Conservation (phyloP, 2,797 vertebrate species). For the Tarsius wallacei region DNA sequence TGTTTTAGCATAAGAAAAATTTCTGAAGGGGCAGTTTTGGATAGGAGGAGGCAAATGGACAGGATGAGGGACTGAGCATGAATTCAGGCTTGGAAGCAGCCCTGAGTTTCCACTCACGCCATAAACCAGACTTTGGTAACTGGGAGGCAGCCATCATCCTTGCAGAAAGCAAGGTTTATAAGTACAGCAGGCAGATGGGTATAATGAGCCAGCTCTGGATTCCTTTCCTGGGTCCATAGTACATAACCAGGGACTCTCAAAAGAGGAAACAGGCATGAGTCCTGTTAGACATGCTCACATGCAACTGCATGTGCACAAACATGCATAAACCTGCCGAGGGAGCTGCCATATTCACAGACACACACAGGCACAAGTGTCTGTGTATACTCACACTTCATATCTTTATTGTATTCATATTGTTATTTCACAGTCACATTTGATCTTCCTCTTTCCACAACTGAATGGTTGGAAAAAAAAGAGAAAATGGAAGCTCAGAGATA, state of each 20-base stretch:
- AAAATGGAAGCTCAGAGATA: not conserved
- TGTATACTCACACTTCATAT: not conserved
- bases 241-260: not conserved
- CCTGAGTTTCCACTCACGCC: not conserved
- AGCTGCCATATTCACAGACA: not conserved
- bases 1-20: not conserved
- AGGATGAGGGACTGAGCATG: not conserved
- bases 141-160: conserved; percentile 2
- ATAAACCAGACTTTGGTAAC: not conserved
- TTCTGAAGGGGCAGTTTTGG: not conserved
- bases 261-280: not conserved
- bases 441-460: not conserved
- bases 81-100: not conserved
- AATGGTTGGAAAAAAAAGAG: not conserved
- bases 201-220: not conserved
- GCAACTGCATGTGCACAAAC: not conserved
- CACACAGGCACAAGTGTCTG: no score
- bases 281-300: not conserved
- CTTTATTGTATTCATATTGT: not conserved
- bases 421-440: not conserved
- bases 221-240: not conserved
- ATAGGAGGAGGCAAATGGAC: not conserved
- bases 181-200: not conserved
- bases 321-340: not conserved
- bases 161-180: conserved; percentile 13